These are phyloP conservation scores for Pagrus major DNA, from an alignment of 2,113 vertebrate genomes.

Conservation along the genomic window DNA sequence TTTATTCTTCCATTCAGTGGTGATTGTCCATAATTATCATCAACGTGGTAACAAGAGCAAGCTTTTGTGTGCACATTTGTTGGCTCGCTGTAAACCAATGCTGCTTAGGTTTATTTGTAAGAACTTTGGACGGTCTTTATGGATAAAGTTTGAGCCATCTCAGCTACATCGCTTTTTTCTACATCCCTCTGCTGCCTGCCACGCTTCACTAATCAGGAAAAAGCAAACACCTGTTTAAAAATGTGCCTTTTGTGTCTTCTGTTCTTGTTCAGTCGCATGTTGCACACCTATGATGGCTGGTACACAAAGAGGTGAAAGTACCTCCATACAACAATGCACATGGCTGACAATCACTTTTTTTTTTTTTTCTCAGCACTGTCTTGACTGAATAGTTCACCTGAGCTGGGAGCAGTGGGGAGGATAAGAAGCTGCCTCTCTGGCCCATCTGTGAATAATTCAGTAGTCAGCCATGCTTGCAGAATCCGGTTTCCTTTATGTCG, in stretches of 20 bases:
- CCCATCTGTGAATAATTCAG: slow-evolving; percentile 83
- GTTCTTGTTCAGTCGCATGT: not conserved
- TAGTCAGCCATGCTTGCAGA: slow-evolving; percentile 60
- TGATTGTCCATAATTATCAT: slow-evolving; percentile 3
- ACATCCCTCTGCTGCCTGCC: no score
- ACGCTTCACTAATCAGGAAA: not conserved
- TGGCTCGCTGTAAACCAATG: not conserved
- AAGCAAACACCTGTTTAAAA: slow-evolving; percentile 3
- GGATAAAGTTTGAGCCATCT: not conserved
- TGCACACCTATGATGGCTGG: not conserved
- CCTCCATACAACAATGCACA: slow-evolving; percentile 21
- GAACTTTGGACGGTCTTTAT: not conserved
- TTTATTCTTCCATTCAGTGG: slow-evolving; percentile 4
- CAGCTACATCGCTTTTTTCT: not conserved
- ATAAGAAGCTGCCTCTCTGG: slow-evolving; percentile 61
- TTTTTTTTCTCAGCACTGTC: slow-evolving; percentile 25
- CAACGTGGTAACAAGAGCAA: not conserved
- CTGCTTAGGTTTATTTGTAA: not conserved
- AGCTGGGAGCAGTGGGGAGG: slow-evolving; percentile 48
- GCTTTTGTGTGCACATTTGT: slow-evolving; percentile 3
- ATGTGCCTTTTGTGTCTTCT: slow-evolving; percentile 1
- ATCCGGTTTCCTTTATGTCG: slow-evolving; percentile 74
- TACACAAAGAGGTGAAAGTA: slow-evolving; percentile 37
- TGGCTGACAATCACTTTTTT: slow-evolving; percentile 26
- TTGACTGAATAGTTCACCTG: slow-evolving; percentile 45